These are phyloP conservation scores for Acrossocheilus fasciatus DNA, from an alignment of 2,797 vertebrate genomes.

Conservation along the genomic window DNA sequence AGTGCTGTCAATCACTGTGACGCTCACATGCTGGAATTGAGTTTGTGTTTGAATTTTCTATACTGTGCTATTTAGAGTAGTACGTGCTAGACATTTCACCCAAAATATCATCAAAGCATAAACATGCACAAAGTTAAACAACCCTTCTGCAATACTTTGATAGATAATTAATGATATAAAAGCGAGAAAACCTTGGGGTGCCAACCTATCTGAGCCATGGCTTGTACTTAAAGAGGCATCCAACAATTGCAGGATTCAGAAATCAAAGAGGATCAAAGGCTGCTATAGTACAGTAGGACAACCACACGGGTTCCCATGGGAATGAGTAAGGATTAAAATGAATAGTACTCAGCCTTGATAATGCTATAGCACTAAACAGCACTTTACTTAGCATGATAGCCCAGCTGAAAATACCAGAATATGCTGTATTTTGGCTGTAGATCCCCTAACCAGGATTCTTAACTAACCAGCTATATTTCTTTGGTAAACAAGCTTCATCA, in stretches of 20 bases:
- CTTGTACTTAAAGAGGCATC: conserved; percentile 46
- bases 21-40: conserved; percentile 13
- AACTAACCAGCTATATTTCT: not conserved
- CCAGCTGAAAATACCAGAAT: not conserved
- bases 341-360: conserved; percentile 47
- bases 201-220: conserved; percentile 17
- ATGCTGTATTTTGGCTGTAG: not conserved
- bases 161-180: conserved; percentile 34
- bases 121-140: conserved; percentile 13
- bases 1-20: conserved; percentile 44
- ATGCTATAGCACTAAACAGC: conserved; percentile 38
- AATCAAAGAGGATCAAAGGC: conserved; percentile 58
- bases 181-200: conserved; percentile 6
- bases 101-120: not conserved
- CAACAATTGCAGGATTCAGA: conserved; percentile 50
- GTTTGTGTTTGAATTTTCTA: not conserved
- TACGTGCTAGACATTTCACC: not conserved
- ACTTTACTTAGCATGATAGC: conserved; percentile 42
- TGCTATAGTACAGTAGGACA: conserved; percentile 42
- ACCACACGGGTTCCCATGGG: conserved; percentile 50
- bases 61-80: not conserved
- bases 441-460: not conserved
- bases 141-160: conserved; percentile 17
- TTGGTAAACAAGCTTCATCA: not conserved
- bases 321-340: conserved; percentile 52